Base-by-base conservation (phyloP, 2,797 vertebrate species). In the Distichodus sexfasciatus region DNA sequence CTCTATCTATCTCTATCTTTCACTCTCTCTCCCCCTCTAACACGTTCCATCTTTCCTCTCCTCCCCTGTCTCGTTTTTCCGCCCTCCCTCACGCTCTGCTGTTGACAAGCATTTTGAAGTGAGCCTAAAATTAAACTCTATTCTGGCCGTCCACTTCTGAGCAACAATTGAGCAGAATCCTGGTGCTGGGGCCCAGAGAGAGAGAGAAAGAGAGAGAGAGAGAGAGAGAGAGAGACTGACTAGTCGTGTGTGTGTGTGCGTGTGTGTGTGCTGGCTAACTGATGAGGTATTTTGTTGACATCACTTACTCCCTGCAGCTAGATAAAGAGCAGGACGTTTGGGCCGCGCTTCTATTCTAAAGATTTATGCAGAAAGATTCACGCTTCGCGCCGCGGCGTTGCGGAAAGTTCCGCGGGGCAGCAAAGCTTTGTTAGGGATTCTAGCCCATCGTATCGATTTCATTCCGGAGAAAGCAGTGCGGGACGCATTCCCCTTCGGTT, bases 61-160 rank as follows among this genome's bases (percentile, higher is more conserved):
- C 36, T 58, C 66, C 44, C 50, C 44, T 55, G 38, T 35, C 38
- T 53, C 11, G 19, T 50, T 57, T 66, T 44, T 70, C 47, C 53
- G 60, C 19, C 62, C 68, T 70, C 69, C 51, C 71, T 76, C 70
- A 70, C 63, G 24, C 82, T 76, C 51, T 36, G 77, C 82, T 85
- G 84, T 88, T 89, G 89, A 91, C 89, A 90, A 89, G 87, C 84
- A 85, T 87, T 86, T 88, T 85, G 84, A 87, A 88, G 82, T 79
- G 79, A 87, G 78, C 77, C 85, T 87, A 86, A 86, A 90, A 89
- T 88, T 87, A 87, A 88, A 88, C 84, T 79, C 31, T 23, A 69
- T 79, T 51, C 72, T 70, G 79, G 53, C 81, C 72, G 77, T 67
- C 63, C 69, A 73, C 29, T 70, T 76, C 67, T 69, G 68, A 75